A percentile compares a stretch with the other conserved stretches of the same genome.
Conservation (phyloP, 1,140 invertebrate species). For the Oryctes rhinoceros region DNA sequence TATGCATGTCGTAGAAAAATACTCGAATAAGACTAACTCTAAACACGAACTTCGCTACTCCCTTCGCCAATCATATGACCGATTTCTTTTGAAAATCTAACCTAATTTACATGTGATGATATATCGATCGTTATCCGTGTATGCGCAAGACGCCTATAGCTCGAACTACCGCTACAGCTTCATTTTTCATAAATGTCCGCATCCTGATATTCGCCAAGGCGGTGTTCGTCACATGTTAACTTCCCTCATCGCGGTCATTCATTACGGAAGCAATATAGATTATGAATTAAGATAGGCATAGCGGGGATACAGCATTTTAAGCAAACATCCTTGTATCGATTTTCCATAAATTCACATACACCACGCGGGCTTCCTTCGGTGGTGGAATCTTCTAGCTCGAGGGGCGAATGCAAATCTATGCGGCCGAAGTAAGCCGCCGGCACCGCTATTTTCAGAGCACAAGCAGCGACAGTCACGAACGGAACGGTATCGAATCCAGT, state of each 20-base stretch:
- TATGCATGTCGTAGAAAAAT: too few relatives aligned
- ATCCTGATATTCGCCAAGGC: constrained; percentile 10
- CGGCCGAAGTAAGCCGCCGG: constrained; percentile 44
- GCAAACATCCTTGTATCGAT: constrained; percentile 47
- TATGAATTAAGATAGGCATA: constrained; percentile 41
- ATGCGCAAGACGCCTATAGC: not conserved
- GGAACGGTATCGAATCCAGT: not conserved
- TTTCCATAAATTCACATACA: constrained; percentile 47
- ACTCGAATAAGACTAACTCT: not conserved
- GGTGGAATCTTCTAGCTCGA: constrained; percentile 45
- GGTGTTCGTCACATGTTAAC: constrained; percentile 9
- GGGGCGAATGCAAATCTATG: constrained; percentile 49
- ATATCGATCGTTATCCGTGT: not conserved
- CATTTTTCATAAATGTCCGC: constrained; percentile 2
- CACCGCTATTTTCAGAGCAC: constrained; percentile 23
- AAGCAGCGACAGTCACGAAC: constrained; percentile 47
- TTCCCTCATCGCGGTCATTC: not conserved
- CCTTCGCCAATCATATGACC: not conserved
- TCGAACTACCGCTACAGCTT: not conserved
- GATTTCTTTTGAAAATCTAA: not conserved
- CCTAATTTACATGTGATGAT: constrained; percentile 1
- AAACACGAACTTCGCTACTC: not conserved
- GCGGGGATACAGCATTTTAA: constrained; percentile 38
- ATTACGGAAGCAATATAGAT: constrained; percentile 38
- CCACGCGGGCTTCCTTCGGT: constrained; percentile 30